Base-by-base conservation (phyloP, 2,888 invertebrate genomes). In the Pycnomerus fuliginosus region DNA sequence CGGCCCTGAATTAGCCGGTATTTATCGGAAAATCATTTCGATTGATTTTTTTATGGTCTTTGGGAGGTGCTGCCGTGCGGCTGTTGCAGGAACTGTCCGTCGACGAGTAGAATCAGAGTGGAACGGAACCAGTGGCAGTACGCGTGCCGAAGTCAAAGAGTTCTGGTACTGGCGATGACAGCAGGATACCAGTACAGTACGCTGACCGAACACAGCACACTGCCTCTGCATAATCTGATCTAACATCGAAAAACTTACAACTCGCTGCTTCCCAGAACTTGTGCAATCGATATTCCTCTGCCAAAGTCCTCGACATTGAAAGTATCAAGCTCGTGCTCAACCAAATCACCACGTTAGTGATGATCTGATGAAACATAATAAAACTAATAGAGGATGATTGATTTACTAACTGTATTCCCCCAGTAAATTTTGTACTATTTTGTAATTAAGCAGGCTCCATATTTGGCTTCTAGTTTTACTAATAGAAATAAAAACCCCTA, bases 391-490 rank as follows among this genome's bases (percentile, higher is more conserved):
- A 31, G 23, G 38, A 47, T 47, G 39, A 47, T 47, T 47, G 47
- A 47, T 47, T 38, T 37, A 38, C 42, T 40, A 45, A 45, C 40
- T 40, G 40, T 45, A 36, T 45, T 32, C 39, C 23, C 25, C 16
- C 12, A 17, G 44, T 42, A 38, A 43, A 38, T 38, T 42, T 43
- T 47, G 29, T 34, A 22, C 42, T 38, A 38, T 43, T 46, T 47
- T 42, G 34, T 47, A 34, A 47, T 47, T 47, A 47, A 27, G 46
- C 24, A 42, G 46, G 46, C 30, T 14, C 47, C 47, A 29, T 43
- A 47, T 47, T 43, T 47, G 47, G 42, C 38, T 42, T 11, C 47
- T 38, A 43, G 34, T 42, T 46, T 42, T 46, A 39, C 45, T 34
- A 45, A 42, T 42, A 36, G 33, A 27, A 47, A 34, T 44, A 39